Evolutionary conservation across 1,140 invertebrate genomes (phyloP).

Genomic region (Leptoteleia sp.): DNA sequence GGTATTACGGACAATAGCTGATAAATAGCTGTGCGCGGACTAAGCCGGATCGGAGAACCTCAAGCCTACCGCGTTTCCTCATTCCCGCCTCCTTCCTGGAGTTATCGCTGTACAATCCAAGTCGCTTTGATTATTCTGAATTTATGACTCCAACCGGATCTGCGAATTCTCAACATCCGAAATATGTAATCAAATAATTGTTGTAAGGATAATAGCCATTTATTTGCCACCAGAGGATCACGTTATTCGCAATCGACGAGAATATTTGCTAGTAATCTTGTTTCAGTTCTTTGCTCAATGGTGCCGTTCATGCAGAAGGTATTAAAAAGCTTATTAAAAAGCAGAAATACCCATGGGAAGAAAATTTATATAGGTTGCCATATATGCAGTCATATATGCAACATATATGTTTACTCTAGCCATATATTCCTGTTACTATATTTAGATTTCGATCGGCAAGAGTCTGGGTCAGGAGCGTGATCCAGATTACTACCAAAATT

Average conservation of each 20-base stretch:
- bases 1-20: constrained; percentile 71
- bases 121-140: constrained; percentile 70
- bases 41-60: constrained; percentile 71
- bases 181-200: constrained; percentile 43
- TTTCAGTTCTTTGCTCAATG: constrained; percentile 34
- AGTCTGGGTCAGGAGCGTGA: no score
- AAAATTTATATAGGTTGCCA: no score
- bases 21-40: constrained; percentile 70
- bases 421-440: no score
- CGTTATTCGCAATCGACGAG: constrained; percentile 4
- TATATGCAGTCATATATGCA: no score
- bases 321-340: no score
- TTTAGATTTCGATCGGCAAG: no score
- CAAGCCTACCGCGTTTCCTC: constrained; percentile 63
- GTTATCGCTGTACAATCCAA: constrained; percentile 43
- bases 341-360: no score
- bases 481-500: no score
- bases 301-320: constrained; percentile 11
- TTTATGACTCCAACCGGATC: constrained; percentile 71
- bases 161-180: constrained; percentile 30
- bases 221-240: constrained; percentile 17
- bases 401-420: no score
- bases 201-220: constrained; percentile 32
- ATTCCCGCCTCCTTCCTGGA: constrained; percentile 49
- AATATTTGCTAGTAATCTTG: not conserved